Evolutionary conservation across 2,797 vertebrate species (phyloP).

Genomic region (Crax fasciolata): DNA sequence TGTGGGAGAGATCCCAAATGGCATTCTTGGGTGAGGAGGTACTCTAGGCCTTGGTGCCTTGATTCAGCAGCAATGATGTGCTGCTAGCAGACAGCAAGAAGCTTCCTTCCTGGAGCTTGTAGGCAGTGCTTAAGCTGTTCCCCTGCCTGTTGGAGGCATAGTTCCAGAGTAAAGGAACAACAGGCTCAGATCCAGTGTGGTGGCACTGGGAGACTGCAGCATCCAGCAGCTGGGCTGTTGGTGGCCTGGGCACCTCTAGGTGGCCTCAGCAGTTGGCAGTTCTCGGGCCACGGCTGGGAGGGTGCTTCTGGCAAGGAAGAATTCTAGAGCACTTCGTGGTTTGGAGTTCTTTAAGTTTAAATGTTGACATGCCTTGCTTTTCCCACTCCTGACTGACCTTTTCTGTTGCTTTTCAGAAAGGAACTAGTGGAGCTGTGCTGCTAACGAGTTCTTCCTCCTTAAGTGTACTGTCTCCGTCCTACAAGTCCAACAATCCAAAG

Average conservation of each 20-base stretch:
- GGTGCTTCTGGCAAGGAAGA: not conserved
- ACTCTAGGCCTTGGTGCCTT: not conserved
- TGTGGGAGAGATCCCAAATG: not conserved
- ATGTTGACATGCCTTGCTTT: not conserved
- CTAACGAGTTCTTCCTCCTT: slow-evolving; percentile 83
- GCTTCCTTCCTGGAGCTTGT: not conserved
- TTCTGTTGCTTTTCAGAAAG: slow-evolving; percentile 80
- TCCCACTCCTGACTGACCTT: slow-evolving; percentile 26
- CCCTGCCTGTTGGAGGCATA: not conserved
- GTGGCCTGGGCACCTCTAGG: not conserved
- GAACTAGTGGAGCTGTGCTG: slow-evolving; percentile 83
- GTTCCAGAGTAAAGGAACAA: not conserved
- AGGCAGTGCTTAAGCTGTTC: not conserved
- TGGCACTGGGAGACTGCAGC: rapidly evolving
- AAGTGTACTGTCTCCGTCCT: slow-evolving; percentile 85
- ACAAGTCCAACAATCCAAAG: slow-evolving; percentile 84
- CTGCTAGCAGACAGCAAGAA: not conserved
- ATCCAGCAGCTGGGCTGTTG: not conserved
- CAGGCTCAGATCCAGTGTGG: not conserved
- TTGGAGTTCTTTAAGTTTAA: not conserved
- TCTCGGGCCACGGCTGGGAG: not conserved
- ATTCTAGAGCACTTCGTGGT: not conserved
- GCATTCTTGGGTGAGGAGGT: not conserved
- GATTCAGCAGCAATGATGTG: not conserved
- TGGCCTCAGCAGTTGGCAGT: not conserved